Percentiles rank a stretch among this genome's conserved stretches.
Conservation (phyloP, 1,140 invertebrate species). For the Bicyclus anynana region DNA sequence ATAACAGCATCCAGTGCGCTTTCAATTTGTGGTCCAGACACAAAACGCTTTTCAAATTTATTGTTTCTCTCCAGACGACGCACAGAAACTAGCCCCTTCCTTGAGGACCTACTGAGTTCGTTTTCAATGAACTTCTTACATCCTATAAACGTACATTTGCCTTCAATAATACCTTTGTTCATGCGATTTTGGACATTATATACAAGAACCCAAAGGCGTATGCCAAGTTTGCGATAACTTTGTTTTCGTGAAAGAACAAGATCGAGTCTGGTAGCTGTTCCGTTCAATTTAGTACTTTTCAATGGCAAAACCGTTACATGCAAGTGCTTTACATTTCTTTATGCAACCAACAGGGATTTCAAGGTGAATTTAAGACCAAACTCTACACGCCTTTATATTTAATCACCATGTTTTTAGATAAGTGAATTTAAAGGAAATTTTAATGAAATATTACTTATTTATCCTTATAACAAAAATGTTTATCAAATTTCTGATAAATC, state of each 20-base stretch:
- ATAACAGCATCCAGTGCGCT: slow-evolving; percentile 40
- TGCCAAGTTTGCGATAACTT: not conserved
- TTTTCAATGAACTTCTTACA: slow-evolving; percentile 63
- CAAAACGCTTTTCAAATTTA: slow-evolving; percentile 60
- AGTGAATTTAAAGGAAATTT: not conserved
- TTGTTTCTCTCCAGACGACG: slow-evolving; percentile 58
- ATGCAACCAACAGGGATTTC: slow-evolving; percentile 5
- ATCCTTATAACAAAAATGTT: too few relatives aligned
- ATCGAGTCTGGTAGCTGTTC: slow-evolving; percentile 45
- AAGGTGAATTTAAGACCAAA: slow-evolving; percentile 5
- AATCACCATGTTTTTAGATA: not conserved
- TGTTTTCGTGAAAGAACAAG: slow-evolving; percentile 28
- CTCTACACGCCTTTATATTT: not conserved
- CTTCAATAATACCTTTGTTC: not conserved
- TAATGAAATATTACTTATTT: too few relatives aligned
- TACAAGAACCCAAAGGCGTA: not conserved
- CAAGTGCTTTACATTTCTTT: slow-evolving; percentile 10
- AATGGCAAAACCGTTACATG: slow-evolving; percentile 59
- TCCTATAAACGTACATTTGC: slow-evolving; percentile 25
- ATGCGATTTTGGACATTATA: slow-evolving; percentile 19
- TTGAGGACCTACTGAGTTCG: slow-evolving; percentile 56
- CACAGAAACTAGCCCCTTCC: slow-evolving; percentile 49
- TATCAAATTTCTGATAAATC: not conserved
- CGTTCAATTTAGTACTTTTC: slow-evolving; percentile 44
- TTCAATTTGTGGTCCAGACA: slow-evolving; percentile 52